A percentile compares a stretch with the other conserved stretches of the same genome.
Evolutionary conservation across 1,140 invertebrate species (phyloP).

Genomic region (Neocloeon triangulifer): DNA sequence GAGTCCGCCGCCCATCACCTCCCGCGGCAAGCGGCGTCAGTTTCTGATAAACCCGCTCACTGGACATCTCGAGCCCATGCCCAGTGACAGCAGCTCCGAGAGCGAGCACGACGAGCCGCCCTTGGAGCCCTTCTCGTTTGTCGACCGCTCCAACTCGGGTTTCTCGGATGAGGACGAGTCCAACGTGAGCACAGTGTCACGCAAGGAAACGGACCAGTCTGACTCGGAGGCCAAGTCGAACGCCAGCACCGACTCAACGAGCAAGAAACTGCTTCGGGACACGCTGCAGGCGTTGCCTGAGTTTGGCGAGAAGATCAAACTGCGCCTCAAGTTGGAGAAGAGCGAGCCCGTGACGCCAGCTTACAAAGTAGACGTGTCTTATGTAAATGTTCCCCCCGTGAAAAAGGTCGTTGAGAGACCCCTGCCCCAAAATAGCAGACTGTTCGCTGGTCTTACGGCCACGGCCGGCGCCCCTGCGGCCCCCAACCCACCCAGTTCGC

Average conservation of each 20-base stretch:
- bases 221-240: conserved; percentile 34
- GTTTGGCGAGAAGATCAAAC: conserved; percentile 64
- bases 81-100: conserved; percentile 32
- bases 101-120: conserved; percentile 18
- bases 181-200: conserved; percentile 9
- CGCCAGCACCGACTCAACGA: conserved; percentile 21
- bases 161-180: conserved; percentile 20
- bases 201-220: conserved; percentile 26
- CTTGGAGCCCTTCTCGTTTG: conserved; percentile 20
- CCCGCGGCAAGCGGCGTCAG: conserved; percentile 33
- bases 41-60: conserved; percentile 74
- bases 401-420: conserved; percentile 23
- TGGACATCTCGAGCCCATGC: conserved; percentile 60
- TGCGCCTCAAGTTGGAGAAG: conserved; percentile 61
- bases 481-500: conserved; percentile 1
- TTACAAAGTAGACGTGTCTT: conserved; percentile 61
- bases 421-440: conserved; percentile 3
- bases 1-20: conserved; percentile 14
- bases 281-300: conserved; percentile 13
- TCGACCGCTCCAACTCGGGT: conserved; percentile 31
- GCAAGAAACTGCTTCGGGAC: conserved; percentile 4
- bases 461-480: not conserved
- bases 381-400: conserved; percentile 28
- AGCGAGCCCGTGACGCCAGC: conserved; percentile 48
- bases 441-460: conserved; percentile 1